Evolutionary conservation across 2,888 invertebrate species (phyloP).

Genomic region (Eupelmus urozonus): DNA sequence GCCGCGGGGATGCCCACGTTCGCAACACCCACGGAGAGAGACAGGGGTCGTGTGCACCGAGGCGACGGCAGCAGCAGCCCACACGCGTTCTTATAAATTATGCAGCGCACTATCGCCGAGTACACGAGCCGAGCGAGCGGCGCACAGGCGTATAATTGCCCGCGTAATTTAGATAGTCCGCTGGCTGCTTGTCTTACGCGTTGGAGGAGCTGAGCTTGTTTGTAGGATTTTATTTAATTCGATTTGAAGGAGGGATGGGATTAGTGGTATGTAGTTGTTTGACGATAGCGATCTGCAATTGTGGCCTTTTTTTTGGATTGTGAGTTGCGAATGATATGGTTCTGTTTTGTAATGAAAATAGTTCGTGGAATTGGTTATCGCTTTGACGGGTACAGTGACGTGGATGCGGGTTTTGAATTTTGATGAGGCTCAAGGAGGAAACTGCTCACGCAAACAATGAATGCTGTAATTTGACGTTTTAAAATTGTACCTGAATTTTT

Average conservation of each 20-base stretch:
- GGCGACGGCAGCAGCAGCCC: not conserved
- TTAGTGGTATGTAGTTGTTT: no score
- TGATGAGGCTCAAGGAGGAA: not conserved
- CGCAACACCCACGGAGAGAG: conserved; percentile 22
- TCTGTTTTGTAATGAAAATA: not conserved
- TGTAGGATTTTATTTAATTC: not conserved
- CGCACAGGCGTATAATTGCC: conserved; percentile 28
- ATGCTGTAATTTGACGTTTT: not conserved
- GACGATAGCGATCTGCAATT: no score
- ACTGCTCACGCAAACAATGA: not conserved
- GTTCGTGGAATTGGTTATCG: not conserved
- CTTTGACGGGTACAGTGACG: not conserved
- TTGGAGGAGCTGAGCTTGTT: not conserved
- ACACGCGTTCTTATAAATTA: conserved; percentile 27
- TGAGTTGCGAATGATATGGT: no score
- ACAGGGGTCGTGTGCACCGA: not conserved
- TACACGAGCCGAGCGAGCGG: not conserved
- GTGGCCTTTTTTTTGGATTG: no score
- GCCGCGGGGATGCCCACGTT: conserved; percentile 36
- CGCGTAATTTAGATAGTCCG: conserved; percentile 38
- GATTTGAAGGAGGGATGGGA: no score
- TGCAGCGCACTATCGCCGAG: conserved; percentile 9
- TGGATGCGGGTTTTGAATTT: conserved; percentile 1
- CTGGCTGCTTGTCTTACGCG: conserved; percentile 1
- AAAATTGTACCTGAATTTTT: no score